Base-by-base conservation (phyloP, 1,140 invertebrate genomes). In the Meteorus sp. region DNA sequence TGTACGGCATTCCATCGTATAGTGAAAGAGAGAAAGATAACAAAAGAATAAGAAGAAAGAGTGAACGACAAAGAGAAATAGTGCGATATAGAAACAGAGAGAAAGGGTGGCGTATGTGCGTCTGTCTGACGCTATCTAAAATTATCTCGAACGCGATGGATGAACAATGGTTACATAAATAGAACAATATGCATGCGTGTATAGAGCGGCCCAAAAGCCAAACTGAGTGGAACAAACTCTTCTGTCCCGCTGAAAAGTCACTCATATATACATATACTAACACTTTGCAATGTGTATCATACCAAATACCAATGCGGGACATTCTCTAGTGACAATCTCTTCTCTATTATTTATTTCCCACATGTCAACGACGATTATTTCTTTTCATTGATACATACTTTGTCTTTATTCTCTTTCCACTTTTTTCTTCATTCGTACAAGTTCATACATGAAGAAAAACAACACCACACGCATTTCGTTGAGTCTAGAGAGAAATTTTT, bases 121-220 rank as follows among this genome's bases (percentile, higher is more conserved):
- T 8, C 59, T 60, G 70, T 71, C 69, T 63, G 65, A 57, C 57
- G 64, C 5, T 29, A 8, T 65, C 75, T 78, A 78, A 77, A 77
- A 77, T 76, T 78, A 78, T 74, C 74, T 64, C 67, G 68, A 78
- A 77, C 75, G n/a, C n/a, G 74, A 78, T 78, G 75, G 76, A 78
- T 78, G 76, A 78, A 78, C 76, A 78, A 79, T 79, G 72, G 75
- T 76, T 76, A 77, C 75, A 77, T 77, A 79, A 79, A 79, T 79
- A 79, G 76, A 77, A 77, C 75, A 77, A 79, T 79, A 78, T 77
- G 74, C 73, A 66, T n/a, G n/a, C n/a, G n/a, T n/a, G n/a, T n/a
- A n/a, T 67, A 65, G 65, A 65, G 61, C 60, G 63, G 63, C 9
- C 8, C n/a, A 23, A 60, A 11, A 35, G 60, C 63, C 51, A 66